Evolutionary conservation across 1,140 invertebrate species (phyloP).

Genomic region (Elysia chlorotica): DNA sequence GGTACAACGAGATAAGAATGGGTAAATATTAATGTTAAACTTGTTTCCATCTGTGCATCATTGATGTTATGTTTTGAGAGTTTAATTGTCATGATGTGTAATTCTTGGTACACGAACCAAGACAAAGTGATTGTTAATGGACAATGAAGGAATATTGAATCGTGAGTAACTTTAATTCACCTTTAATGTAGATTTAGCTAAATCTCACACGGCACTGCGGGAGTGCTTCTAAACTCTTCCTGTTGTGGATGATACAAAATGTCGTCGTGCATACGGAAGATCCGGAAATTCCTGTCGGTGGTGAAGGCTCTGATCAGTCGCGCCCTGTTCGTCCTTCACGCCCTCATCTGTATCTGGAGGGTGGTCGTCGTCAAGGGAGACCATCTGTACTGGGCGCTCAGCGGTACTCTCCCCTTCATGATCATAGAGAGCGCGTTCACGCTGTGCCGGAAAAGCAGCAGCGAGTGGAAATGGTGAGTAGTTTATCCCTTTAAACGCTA

Average conservation of each 20-base stretch:
- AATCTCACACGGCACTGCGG: too few species aligned
- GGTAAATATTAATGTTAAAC: too few species aligned
- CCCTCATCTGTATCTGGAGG: constrained; percentile 57
- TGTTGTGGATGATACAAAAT: neutral
- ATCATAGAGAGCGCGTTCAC: constrained; percentile 55
- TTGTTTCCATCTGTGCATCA: too few species aligned
- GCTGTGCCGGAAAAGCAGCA: constrained; percentile 49
- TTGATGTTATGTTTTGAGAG: too few species aligned
- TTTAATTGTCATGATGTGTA: too few species aligned
- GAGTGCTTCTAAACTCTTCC: too few species aligned
- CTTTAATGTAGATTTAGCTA: too few species aligned
- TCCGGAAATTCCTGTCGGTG: constrained; percentile 20
- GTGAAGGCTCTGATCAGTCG: constrained; percentile 33
- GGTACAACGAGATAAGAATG: too few species aligned
- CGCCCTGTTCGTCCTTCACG: constrained; percentile 52
- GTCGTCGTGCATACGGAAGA: constrained; percentile 24
- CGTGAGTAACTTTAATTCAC: too few species aligned
- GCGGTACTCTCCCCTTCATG: constrained; percentile 42
- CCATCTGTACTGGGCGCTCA: constrained; percentile 52
- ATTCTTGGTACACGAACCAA: too few species aligned
- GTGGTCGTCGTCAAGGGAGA: constrained; percentile 53
- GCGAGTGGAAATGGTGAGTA: constrained; percentile 62
- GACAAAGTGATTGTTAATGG: too few species aligned
- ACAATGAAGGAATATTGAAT: too few species aligned
- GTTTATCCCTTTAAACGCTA: neutral